Base-by-base conservation (phyloP, 2,888 invertebrate species). In the Pardosa pseudoannulata region DNA sequence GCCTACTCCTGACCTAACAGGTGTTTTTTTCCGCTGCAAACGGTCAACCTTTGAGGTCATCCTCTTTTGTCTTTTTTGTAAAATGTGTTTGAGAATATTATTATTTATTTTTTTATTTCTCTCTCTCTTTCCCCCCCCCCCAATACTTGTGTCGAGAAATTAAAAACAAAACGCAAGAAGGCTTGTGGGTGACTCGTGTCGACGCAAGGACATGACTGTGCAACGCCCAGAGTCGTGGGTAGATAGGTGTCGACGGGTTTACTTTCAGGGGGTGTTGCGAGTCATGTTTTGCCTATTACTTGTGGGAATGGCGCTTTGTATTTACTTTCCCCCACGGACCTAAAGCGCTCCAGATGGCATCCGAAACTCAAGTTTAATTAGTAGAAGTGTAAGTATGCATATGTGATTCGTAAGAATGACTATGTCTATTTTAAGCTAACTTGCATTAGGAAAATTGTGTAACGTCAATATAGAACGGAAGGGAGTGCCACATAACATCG, bases 1-100 rank as follows among this genome's bases (percentile, higher is more conserved):
- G 23, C 56, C 56, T 23, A 56, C 56, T 56, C 56, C 11, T 56
- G 56, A 56, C 56, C 56, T 23, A 56, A 56, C 56, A 56, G 56
- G 56, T 56, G 56, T 23, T 56, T 56, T 56, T n/a, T n/a, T n/a
- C n/a, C 56, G 6, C 31, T 19, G 39, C 50, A 31, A 50, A 68
- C 72, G 72, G 72, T 72, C 79, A 73, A 72, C 50, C 46, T n/a
- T n/a, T 50, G 72, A 80, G 79, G 79, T 80, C 65, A 80, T 72
- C 73, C 72, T 56, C 41, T 56, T 56, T 36, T 23, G 56, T 23
- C 16, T 65, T 72, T 31, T n/a, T n/a, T n/a, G n/a, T n/a, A n/a
- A n/a, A 41, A 65, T 9, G 23, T 23, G 23, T 56, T 56, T 56
- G 56, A 3, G 11, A 16, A 46, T 11, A 46, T 19, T 3, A n/a